Evolutionary conservation across 2,113 vertebrate genomes (phyloP), one percentile per base, ranked within the genome.

Genomic region (Vanacampus margaritifer): DNA sequence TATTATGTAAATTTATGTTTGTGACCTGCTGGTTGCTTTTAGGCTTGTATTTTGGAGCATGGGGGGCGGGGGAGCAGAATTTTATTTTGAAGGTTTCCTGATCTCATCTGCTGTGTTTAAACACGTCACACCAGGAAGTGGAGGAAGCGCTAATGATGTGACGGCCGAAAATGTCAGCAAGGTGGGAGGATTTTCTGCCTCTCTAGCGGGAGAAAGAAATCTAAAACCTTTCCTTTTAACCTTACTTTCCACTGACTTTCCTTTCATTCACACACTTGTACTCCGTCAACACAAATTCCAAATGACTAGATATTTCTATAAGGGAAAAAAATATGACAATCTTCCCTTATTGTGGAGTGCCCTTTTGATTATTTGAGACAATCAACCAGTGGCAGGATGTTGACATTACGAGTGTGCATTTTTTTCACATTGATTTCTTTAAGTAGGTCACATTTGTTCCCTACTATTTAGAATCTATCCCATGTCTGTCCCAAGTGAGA

Each of bases 31-130:
- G 65, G n/a, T 67, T 64, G 24, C 2, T 56, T 65, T 28, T 72
- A 16, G 58, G 11, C 23, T 21, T 51, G 26, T 67, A 23, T 50
- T 77, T 75, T 72, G 43, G 64, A 69, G 57, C 53, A 65, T n/a
- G 48, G 17, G 35, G 35, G 43, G 68, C 4, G 28, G 28, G 28
- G 28, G 28, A 32, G 28, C 28, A 32, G 28, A 32, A 32, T 32
- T 32, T 32, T 32, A 32, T 32, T 32, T 32, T 32, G 28, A 32
- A 32, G 28, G 28, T 32, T 32, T 32, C 28, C 28, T 32, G 28
- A 32, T 32, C 2, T 4, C 2, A 32, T 32, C 28, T 2, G 28
- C 28, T 32, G 28, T 32, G 2, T 32, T 4, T 32, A 32, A 32
- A 32, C 28, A 32, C 28, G 28, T 32, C 28, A 32, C 28, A 41